Evolutionary conservation across 2,113 vertebrate genomes (phyloP), one percentile per base, ranked within the genome.

Genomic region (Smithornis capensis): DNA sequence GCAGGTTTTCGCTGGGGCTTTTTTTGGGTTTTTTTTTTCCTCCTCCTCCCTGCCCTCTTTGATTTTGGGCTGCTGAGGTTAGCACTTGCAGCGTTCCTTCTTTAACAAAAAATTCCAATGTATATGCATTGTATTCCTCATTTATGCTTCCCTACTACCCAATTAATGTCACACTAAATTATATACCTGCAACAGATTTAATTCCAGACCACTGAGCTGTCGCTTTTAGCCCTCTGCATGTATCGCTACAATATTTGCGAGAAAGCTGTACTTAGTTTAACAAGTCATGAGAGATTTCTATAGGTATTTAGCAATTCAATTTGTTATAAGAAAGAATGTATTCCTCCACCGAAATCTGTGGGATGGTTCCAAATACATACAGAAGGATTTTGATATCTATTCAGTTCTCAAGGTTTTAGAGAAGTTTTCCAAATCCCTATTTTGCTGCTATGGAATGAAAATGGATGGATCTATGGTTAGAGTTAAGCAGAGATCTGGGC

Each of bases 151-250:
- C 69, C 94, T 90, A 87, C 92, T 89, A 95, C 90, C 91, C 94
- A 97, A 96, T 97, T 97, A 97, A 96, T 3, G 63, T 96, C 96
- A 95, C 83, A 96, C 77, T 96, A 97, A 97, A 96, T 97, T 97
- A 96, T 91, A 90, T 89, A 96, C 91, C 94, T 96, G 85, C 74
- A 97, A 95, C 60, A 91, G 83, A 93, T 97, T 93, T 96, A 96
- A 97, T 96, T 97, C 95, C 92, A 95, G 91, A 92, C 86, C 87
- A 95, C 87, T 89, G 90, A 96, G 93, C 90, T 96, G 87, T 91
- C 14, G 3, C 60, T 95, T 96, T 93, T 91, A 94, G 96, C 89
- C 85, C 88, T 93, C 79, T 96, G 83, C 84, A 67, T 91, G 64
- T 81, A 85, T 79, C 38, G 83, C 44, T 92, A 89, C 89, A 94